These are phyloP conservation scores for Carlito syrichta DNA, from an alignment of 2,113 vertebrate genomes.

Conservation along the genomic window DNA sequence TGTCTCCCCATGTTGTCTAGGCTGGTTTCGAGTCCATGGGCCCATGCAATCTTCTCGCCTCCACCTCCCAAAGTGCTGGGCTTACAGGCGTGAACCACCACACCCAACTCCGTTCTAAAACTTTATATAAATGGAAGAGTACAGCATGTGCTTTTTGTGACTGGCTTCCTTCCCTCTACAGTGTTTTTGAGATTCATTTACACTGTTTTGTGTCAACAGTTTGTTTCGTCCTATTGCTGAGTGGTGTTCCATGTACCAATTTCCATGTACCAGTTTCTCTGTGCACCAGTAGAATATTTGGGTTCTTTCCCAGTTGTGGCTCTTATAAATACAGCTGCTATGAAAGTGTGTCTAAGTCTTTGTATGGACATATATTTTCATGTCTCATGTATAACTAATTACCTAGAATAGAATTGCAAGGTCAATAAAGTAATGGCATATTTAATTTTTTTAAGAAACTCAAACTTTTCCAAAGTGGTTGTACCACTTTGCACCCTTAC, in stretches of 20 bases:
- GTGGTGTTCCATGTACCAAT: rapidly evolving
- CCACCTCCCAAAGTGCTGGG: no score
- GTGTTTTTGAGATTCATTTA: background rate
- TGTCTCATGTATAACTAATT: background rate
- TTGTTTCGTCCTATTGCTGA: background rate
- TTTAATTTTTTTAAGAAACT: background rate
- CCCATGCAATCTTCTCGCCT: no score
- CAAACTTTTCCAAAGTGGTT: background rate
- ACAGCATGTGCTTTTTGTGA: background rate
- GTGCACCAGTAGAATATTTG: background rate
- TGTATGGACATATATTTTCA: background rate
- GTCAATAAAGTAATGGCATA: background rate
- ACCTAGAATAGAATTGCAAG: background rate
- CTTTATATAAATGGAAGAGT: background rate
- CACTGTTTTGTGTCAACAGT: background rate
- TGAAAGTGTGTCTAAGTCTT: background rate
- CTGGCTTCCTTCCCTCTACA: background rate
- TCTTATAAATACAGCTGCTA: background rate
- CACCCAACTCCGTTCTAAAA: no score
- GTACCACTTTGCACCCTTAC: background rate
- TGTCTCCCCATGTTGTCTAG: no score
- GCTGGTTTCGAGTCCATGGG: no score
- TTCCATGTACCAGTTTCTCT: rapidly evolving
- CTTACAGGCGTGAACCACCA: no score
- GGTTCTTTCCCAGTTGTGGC: background rate